Base-by-base conservation (phyloP, 2,797 vertebrate species). In the Alectoris magna region DNA sequence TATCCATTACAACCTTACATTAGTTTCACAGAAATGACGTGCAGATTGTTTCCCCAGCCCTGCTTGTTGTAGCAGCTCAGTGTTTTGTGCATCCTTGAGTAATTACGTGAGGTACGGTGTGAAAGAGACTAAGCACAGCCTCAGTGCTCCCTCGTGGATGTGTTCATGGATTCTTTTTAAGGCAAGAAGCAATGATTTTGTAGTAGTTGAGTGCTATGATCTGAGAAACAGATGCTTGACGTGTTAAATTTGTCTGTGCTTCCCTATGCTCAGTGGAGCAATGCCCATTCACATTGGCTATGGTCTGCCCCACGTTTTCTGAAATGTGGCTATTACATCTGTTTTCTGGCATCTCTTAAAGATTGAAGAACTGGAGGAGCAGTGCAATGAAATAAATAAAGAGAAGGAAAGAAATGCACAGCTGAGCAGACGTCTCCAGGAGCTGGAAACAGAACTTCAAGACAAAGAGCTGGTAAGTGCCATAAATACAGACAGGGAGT, bases 401-500 rank as follows among this genome's bases (percentile, higher is more conserved):
- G 99, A 99, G 97, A 99, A 98, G 84, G 98, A 99, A 97, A 98
- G 96, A 91, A 99, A 99, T 10, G 87, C 95, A 1, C 98, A 99
- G 68, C 95, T 99, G 90, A 98, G 96, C 29, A 94, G 97, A n/a
- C 98, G 98, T 71, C 98, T 99, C 44, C 98, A 99, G 96, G 98
- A 98, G 62, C 98, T 99, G 97, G 98, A 99, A 97, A 91, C 97
- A 0, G 98, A 99, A 70, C 97, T 99, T 71, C 98, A 97, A 36
- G 99, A 99, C 34, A 99, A 99, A 94, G 98, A 99, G 92, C 98
- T 98, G 97, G 99, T 99, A 97, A 98, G 98, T 95, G 14, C 13
- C 11, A 19, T 49, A 55, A 41, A 16, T 14, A 13, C 5, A 23
- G 66, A 46, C 77, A n/a, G 38, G 13, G 3, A 51, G 9, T 18